These are phyloP conservation scores for Notothenia rossii DNA, from an alignment of 2,113 vertebrate species.

Conservation along the genomic window DNA sequence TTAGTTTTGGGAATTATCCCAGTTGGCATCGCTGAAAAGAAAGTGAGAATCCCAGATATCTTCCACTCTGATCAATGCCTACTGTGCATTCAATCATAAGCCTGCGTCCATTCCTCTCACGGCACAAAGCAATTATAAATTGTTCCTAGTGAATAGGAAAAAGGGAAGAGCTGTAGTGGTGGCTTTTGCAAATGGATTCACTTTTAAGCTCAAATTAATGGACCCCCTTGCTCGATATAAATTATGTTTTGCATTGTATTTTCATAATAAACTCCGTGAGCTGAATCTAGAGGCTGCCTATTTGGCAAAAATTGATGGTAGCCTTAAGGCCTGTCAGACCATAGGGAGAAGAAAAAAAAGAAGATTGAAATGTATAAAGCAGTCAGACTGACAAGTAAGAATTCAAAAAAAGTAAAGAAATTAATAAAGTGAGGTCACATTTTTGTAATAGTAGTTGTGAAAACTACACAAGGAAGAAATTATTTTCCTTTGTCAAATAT, in stretches of 20 bases:
- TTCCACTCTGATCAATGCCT: constrained; percentile 66
- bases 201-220: constrained; percentile 73
- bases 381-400: background rate
- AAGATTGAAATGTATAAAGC: background rate
- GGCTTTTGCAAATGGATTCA: constrained; percentile 58
- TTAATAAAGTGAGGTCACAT: background rate
- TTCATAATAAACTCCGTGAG: constrained; percentile 64
- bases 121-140: constrained; percentile 77
- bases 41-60: constrained; percentile 55
- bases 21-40: constrained; percentile 58
- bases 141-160: constrained; percentile 67
- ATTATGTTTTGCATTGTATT: constrained; percentile 65
- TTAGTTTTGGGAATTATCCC: constrained; percentile 66
- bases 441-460: background rate
- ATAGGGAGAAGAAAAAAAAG: constrained; percentile 8
- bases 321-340: constrained; percentile 11
- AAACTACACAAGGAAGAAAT: background rate
- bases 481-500: no score
- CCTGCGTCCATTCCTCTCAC: constrained; percentile 57
- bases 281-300: constrained; percentile 51
- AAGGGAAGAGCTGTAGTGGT: constrained; percentile 39
- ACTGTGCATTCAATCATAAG: constrained; percentile 71
- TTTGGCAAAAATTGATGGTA: constrained; percentile 41
- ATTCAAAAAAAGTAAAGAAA: background rate
- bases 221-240: constrained; percentile 66